These are phyloP conservation scores for Solen grandis DNA, from an alignment of 1,140 invertebrate genomes.

Conservation along the genomic window DNA sequence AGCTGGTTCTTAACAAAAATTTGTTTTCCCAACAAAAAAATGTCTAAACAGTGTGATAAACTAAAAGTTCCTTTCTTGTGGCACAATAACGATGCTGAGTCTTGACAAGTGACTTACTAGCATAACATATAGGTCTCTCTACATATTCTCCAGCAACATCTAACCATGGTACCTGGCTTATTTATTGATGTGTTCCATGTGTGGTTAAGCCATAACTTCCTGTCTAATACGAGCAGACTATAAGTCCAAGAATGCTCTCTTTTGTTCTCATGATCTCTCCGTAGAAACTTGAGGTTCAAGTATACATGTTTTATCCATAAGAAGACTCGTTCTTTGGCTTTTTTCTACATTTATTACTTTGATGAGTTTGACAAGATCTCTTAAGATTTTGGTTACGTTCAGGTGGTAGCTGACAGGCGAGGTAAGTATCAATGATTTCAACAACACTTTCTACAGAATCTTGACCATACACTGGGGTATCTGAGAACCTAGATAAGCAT, in stretches of 20 bases:
- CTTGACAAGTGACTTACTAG: not conserved
- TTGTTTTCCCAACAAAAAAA: too few relatives aligned
- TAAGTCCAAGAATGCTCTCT: not conserved
- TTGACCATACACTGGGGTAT: not conserved
- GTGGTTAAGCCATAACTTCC: not conserved
- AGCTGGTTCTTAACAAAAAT: too few relatives aligned
- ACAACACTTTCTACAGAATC: not conserved
- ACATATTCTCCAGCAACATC: not conserved
- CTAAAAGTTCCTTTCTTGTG: slow-evolving; percentile 41
- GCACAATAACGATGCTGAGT: slow-evolving; percentile 12
- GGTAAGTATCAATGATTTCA: slow-evolving; percentile 14
- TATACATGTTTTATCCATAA: too few relatives aligned
- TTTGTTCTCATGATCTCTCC: too few relatives aligned
- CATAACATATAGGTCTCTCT: not conserved
- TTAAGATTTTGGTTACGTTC: not conserved
- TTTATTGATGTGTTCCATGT: not conserved
- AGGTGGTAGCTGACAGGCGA: not conserved
- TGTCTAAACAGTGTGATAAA: slow-evolving; percentile 51
- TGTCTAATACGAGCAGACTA: not conserved
- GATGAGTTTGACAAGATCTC: not conserved
- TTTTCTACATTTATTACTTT: slow-evolving; percentile 2
- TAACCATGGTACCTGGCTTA: not conserved
- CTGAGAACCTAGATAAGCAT: too few relatives aligned
- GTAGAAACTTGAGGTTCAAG: too few relatives aligned
- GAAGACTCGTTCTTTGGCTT: not conserved